phyloP scores from a whole-genome alignment of 2,888 invertebrate genomes.

The Lepidonotus clava region DNA sequence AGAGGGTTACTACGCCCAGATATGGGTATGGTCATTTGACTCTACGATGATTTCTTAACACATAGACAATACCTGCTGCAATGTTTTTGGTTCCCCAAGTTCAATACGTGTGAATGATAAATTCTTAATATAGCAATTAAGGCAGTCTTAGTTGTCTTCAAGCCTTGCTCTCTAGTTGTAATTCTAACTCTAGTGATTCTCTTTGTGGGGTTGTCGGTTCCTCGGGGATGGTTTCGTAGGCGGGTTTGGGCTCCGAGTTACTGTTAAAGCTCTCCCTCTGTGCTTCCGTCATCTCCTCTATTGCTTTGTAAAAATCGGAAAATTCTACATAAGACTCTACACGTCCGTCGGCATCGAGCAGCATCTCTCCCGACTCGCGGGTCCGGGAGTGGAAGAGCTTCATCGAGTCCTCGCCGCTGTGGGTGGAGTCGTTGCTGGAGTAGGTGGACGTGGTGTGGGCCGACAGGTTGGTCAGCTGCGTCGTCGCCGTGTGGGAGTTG shows the following conservation, averaged over 20 bases:
- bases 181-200: background rate
- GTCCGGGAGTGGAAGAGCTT: constrained; percentile 57
- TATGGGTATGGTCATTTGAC: too few species aligned
- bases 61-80: too few species aligned
- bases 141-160: too few species aligned
- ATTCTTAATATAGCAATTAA: too few species aligned
- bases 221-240: constrained; percentile 76
- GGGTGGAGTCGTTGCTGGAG: constrained; percentile 74
- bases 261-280: constrained; percentile 72
- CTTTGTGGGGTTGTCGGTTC: constrained; percentile 62
- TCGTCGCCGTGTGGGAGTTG: constrained; percentile 32
- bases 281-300: constrained; percentile 74
- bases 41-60: too few species aligned
- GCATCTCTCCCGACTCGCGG: constrained; percentile 69
- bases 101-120: too few species aligned
- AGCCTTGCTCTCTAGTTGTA: too few species aligned
- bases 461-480: constrained; percentile 39
- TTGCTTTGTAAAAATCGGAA: constrained; percentile 83
- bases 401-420: constrained; percentile 73
- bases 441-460: constrained; percentile 67
- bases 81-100: too few species aligned
- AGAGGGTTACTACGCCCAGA: too few species aligned
- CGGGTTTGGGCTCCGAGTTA: constrained; percentile 74
- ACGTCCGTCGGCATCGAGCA: constrained; percentile 85
- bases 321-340: constrained; percentile 93